phyloP scores from a whole-genome alignment of 2,797 vertebrate genomes.

The Parauchenoglanis ngamensis region DNA sequence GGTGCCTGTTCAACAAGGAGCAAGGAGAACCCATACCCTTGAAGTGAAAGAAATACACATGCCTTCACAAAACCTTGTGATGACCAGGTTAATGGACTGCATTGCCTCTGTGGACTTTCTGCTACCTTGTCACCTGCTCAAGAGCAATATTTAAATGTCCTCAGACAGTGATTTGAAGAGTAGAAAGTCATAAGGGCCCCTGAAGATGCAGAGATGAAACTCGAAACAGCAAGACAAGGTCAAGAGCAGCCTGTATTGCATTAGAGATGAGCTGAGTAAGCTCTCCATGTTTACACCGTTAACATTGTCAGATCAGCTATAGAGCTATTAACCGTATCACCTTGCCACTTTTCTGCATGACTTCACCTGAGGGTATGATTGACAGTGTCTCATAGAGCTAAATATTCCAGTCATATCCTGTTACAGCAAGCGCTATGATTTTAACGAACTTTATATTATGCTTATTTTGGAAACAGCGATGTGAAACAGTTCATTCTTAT shows the following conservation, averaged over 20 bases:
- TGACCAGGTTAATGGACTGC: conserved; percentile 22
- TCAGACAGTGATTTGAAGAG: neutral
- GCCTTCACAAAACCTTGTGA: neutral
- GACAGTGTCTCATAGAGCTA: neutral
- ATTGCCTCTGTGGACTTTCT: conserved; percentile 19
- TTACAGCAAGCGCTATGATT: neutral
- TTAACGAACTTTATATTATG: neutral
- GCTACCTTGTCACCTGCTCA: conserved; percentile 29
- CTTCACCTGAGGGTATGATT: conserved; percentile 14
- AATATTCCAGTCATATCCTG: conserved; percentile 1
- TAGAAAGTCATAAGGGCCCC: neutral
- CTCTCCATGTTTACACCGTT: conserved; percentile 53
- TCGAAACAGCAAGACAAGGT: conserved; percentile 63
- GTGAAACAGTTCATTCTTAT: neutral
- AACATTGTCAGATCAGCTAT: conserved; percentile 49
- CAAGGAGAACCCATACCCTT: conserved; percentile 16
- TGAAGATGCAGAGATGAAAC: conserved; percentile 9
- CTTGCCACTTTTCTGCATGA: conserved; percentile 28
- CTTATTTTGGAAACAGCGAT: neutral
- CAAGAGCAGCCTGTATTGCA: conserved; percentile 58
- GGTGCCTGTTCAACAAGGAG: conserved; percentile 35
- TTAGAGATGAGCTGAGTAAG: conserved; percentile 62
- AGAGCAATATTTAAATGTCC: conserved; percentile 41
- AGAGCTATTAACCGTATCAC: conserved; percentile 43
- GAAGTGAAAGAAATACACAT: conserved; percentile 31